phyloP scores from a whole-genome alignment of 1,140 invertebrate genomes.

The Musca vetustissima region DNA sequence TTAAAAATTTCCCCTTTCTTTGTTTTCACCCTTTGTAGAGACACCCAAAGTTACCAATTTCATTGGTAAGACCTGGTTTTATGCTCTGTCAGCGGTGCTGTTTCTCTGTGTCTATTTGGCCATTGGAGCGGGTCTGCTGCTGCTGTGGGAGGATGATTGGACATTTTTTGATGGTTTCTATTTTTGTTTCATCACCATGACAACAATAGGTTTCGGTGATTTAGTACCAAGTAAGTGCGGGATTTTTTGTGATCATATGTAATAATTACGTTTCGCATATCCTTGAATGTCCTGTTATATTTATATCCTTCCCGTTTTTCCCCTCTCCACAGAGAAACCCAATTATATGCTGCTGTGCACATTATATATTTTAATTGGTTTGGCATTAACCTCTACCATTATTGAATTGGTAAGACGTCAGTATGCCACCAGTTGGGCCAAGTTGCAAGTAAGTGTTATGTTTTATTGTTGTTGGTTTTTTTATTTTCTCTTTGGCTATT shows the following conservation, averaged over 20 bases:
- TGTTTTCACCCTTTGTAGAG: slow-evolving; percentile 30
- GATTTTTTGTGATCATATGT: not conserved
- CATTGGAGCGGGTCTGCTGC: slow-evolving; percentile 71
- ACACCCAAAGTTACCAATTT: slow-evolving; percentile 52
- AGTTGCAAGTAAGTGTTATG: slow-evolving; percentile 57
- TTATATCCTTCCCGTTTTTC: slow-evolving; percentile 1
- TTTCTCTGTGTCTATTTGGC: slow-evolving; percentile 78
- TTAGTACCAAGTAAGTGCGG: slow-evolving; percentile 77
- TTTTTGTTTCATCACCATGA: slow-evolving; percentile 94
- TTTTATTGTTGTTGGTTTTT: not conserved
- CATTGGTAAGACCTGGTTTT: slow-evolving; percentile 62
- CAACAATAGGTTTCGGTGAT: slow-evolving; percentile 92
- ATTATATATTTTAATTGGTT: slow-evolving; percentile 88
- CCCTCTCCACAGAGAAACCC: slow-evolving; percentile 67
- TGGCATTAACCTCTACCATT: slow-evolving; percentile 92
- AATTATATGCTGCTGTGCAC: slow-evolving; percentile 89
- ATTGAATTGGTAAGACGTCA: slow-evolving; percentile 85
- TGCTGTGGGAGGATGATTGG: slow-evolving; percentile 85
- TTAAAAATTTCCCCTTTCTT: slow-evolving; percentile 21
- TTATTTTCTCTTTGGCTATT: too few species aligned
- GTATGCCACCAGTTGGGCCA: slow-evolving; percentile 82
- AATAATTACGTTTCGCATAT: too few species aligned
- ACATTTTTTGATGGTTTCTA: slow-evolving; percentile 91
- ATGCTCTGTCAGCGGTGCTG: slow-evolving; percentile 69
- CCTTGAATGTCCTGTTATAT: not conserved